Evolutionary conservation across 2,797 vertebrate genomes (phyloP).

Genomic region (Danio albolineatus): DNA sequence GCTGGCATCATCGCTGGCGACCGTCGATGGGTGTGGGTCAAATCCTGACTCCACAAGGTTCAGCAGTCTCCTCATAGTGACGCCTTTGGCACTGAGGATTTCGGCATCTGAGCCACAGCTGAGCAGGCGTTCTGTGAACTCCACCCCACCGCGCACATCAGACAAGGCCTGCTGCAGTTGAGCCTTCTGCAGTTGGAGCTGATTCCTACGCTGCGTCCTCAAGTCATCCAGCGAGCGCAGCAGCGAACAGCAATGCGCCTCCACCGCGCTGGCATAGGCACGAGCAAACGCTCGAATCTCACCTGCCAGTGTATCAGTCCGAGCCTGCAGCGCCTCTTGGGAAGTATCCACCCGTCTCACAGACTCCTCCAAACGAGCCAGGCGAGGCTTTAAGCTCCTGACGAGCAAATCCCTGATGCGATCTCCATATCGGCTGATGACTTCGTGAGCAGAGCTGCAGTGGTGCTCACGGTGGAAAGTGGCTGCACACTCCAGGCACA

Average conservation of each 20-base stretch:
- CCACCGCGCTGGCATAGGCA: constrained; percentile 82
- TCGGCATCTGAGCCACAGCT: constrained; percentile 83
- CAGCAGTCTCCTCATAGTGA: constrained; percentile 82
- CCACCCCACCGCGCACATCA: constrained; percentile 81
- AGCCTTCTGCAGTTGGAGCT: constrained; percentile 85
- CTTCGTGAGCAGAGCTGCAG: constrained; percentile 74
- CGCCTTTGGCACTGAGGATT: constrained; percentile 85
- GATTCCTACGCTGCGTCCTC: constrained; percentile 80
- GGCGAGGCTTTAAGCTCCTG: constrained; percentile 74
- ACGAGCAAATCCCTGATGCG: constrained; percentile 81
- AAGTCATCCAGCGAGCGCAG: constrained; percentile 85
- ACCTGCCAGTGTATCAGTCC: constrained; percentile 68
- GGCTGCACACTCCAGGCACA: constrained; percentile 86
- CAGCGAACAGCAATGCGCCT: constrained; percentile 83
- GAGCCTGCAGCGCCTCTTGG: constrained; percentile 70
- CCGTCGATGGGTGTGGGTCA: constrained; percentile 58
- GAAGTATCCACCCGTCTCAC: constrained; percentile 76
- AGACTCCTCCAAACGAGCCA: constrained; percentile 77
- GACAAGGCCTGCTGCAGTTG: constrained; percentile 88
- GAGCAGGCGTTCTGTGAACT: constrained; percentile 87
- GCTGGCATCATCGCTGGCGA: constrained; percentile 71
- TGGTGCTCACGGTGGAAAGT: constrained; percentile 84
- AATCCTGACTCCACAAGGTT: constrained; percentile 76
- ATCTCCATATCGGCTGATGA: constrained; percentile 81
- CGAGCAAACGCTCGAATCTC: constrained; percentile 82